Evolutionary conservation across 2,113 vertebrate species (phyloP).

Genomic region (Oreotrochilus melanogaster): DNA sequence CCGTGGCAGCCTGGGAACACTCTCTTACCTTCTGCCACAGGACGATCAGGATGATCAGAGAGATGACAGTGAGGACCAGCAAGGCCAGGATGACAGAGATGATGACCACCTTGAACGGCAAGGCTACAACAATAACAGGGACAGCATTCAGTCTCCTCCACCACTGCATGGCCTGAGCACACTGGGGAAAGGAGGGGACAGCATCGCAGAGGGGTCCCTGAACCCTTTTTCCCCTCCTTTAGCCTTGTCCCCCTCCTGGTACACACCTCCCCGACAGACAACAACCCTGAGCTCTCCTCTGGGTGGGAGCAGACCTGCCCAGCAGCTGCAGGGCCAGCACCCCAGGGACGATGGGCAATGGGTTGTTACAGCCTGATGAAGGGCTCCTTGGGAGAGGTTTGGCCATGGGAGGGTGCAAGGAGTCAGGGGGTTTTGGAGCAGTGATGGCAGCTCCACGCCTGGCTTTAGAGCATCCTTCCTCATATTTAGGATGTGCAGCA

Average conservation of each 20-base stretch:
- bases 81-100: conserved; percentile 90
- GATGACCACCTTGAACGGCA: conserved; percentile 91
- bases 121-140: conserved; percentile 74
- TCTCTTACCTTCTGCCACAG: conserved; percentile 92
- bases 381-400: background rate
- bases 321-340: too few relatives aligned
- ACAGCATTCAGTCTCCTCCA: conserved; percentile 5
- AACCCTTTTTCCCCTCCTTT: background rate
- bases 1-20: background rate
- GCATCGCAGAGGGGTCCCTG: background rate
- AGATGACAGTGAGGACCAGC: conserved; percentile 88
- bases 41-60: conserved; percentile 90
- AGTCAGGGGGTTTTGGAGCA: background rate
- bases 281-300: background rate
- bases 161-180: background rate
- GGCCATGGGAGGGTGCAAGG: background rate
- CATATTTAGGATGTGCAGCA: background rate
- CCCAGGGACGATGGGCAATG: too few relatives aligned
- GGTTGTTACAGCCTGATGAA: background rate
- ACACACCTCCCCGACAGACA: background rate
- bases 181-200: background rate
- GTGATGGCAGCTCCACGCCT: fast-evolving
- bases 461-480: background rate
- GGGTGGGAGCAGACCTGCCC: background rate
- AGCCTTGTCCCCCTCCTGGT: background rate